Percentiles rank a stretch among this genome's conserved stretches.
These are phyloP conservation scores for Colossoma macropomum DNA, from an alignment of 2,113 vertebrate genomes.

Conservation along the genomic window DNA sequence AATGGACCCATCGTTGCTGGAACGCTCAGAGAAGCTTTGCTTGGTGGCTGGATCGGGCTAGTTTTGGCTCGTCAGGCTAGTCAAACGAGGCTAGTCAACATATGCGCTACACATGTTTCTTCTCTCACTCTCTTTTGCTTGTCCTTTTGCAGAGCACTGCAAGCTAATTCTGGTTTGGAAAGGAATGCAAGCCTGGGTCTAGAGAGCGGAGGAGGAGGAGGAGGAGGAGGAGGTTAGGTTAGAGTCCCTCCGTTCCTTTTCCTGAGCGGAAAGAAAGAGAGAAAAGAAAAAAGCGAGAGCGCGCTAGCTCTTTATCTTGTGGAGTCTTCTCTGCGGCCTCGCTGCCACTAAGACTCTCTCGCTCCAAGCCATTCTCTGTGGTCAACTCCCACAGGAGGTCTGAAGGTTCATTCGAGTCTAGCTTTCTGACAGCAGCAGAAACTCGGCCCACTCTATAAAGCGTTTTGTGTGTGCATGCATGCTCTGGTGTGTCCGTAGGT, in stretches of 20 bases:
- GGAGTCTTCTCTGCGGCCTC: constrained; percentile 16
- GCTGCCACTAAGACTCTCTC: constrained; percentile 16
- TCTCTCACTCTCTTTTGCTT: constrained; percentile 10
- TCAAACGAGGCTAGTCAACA: neutral
- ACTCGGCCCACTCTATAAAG: neutral
- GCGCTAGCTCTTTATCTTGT: constrained; percentile 12
- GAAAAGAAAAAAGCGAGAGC: neutral
- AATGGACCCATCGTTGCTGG: neutral
- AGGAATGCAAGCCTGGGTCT: neutral
- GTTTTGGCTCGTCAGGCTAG: neutral
- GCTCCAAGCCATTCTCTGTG: constrained; percentile 21
- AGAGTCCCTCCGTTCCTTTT: constrained; percentile 51
- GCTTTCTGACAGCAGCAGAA: constrained; percentile 10
- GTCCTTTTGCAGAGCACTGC: constrained; percentile 10
- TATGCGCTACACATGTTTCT: constrained; percentile 27
- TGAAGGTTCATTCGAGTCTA: neutral
- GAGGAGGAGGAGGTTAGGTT: neutral
- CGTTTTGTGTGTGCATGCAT: neutral
- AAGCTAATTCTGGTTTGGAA: constrained; percentile 21
- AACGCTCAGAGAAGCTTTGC: neutral
- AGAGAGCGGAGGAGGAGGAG: neutral
- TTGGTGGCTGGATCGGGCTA: neutral
- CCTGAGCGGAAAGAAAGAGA: constrained; percentile 52
- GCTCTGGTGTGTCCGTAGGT: neutral
- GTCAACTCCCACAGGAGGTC: neutral